Conservation (phyloP, 2,797 vertebrate species). For the Parauchenoglanis punctatus region DNA sequence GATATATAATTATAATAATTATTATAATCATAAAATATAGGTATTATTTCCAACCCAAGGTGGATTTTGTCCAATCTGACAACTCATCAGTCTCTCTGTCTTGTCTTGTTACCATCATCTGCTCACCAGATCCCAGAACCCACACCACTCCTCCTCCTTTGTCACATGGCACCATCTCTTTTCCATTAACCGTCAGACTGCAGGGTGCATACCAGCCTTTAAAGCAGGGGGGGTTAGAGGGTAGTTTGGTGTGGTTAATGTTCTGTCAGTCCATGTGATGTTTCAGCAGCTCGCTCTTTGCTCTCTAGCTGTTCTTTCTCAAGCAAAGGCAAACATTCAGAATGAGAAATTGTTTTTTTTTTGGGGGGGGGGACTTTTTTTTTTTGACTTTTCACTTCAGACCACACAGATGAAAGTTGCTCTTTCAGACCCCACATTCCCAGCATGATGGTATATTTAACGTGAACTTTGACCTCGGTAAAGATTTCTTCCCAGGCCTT, state of each 20-base stretch:
- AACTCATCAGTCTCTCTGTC: neutral
- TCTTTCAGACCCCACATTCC: neutral
- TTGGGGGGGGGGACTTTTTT: neutral
- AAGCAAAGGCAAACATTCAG: slow-evolving; percentile 1
- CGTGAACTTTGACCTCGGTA: slow-evolving; percentile 37
- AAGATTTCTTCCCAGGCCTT: slow-evolving; percentile 32
- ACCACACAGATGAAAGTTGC: slow-evolving; percentile 22
- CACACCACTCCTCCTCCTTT: neutral
- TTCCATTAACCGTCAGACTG: slow-evolving; percentile 12
- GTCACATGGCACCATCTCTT: slow-evolving; percentile 19
- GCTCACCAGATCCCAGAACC: slow-evolving; percentile 24
- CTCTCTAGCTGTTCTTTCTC: neutral
- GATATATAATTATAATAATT: neutral
- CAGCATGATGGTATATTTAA: slow-evolving; percentile 46
- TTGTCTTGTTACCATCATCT: slow-evolving; percentile 42
- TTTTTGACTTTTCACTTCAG: neutral
- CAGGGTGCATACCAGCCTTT: neutral
- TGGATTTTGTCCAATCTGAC: slow-evolving; percentile 5
- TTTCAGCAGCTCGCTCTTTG: slow-evolving; percentile 1
- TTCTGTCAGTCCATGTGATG: neutral
- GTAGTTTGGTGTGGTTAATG: neutral
- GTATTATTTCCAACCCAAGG: neutral
- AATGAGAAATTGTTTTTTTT: neutral
- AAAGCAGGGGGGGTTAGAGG: neutral
- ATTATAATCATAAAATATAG: neutral